Percentiles rank a stretch among this genome's conserved stretches.
phyloP scores from a whole-genome alignment of 2,797 vertebrate species.

The Poecilia picta region DNA sequence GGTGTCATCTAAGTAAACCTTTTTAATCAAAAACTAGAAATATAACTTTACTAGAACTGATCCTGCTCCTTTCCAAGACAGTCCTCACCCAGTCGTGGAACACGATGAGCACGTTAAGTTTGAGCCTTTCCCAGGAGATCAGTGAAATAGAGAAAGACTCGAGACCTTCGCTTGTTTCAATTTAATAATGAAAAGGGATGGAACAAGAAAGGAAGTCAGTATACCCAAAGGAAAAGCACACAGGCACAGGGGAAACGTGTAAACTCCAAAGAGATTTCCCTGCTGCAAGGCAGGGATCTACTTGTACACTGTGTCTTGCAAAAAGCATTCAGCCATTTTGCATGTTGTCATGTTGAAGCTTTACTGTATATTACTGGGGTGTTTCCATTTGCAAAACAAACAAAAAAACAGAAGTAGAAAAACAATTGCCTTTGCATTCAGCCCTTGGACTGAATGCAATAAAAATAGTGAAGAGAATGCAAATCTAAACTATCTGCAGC shows the following conservation, averaged over 20 bases:
- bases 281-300: not conserved
- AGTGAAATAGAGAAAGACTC: slow-evolving; percentile 1
- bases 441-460: not conserved
- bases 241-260: not conserved
- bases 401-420: not conserved
- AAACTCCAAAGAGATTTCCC: not conserved
- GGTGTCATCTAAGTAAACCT: slow-evolving; percentile 2
- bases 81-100: not conserved
- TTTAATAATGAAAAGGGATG: not conserved
- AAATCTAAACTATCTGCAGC: too few relatives aligned
- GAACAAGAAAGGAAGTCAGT: not conserved
- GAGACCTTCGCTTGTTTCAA: not conserved
- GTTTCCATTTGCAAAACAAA: not conserved
- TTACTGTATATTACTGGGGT: not conserved
- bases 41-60: not conserved
- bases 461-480: too few relatives aligned
- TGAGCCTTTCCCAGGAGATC: slow-evolving; percentile 30
- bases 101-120: slow-evolving; percentile 29
- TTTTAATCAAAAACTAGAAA: not conserved
- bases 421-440: not conserved
- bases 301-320: not conserved
- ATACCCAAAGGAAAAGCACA: not conserved
- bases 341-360: not conserved
- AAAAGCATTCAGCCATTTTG: not conserved
- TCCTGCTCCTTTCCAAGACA: not conserved